Base-by-base conservation (phyloP, 2,888 invertebrate genomes). In the Erebia palarica region DNA sequence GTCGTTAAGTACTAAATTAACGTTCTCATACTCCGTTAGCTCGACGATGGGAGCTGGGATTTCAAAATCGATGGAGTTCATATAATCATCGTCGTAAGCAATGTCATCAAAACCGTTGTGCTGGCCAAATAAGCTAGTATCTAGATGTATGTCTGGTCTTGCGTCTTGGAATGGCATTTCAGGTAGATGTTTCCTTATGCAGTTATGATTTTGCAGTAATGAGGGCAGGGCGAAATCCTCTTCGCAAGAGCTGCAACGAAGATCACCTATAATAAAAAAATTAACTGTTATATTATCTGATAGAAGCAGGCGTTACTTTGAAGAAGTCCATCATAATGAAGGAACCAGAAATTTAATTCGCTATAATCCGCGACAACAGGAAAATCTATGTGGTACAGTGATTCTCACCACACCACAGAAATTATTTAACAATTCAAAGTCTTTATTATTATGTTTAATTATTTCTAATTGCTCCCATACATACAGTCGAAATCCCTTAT, bases 141-240 rank as follows among this genome's bases (percentile, higher is more conserved):
- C 86, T 47, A 91, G 86, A 44, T 86, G 82, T 2, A 89, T 86
- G 61, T 91, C 90, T 0, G 89, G 86, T 66, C 86, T 72, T 0
- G 87, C 86, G 51, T 90, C 90, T 1, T 87, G 82, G 3, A 89
- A 90, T 0, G 86, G 85, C 83, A 87, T 84, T 69, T 91, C 90
- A 0, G 86, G 86, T 1, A 81, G 75, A 21, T 81, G 80, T 0
- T 84, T 65, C 0, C 90, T 80, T 1, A 90, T 86, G 70, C 92
- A 92, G 1, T 84, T 86, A 71, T 92, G 92, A 0, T 81, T 77
- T 18, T 77, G 67, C 0, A 92, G 82, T 0, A 90, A 74, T 0
- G 89, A 88, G 0, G 88, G 89, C 89, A 90, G 91, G 0, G 84
- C 84, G 44, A 92, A 92, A 0, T 80, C 84, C 68, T 91, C 91